phyloP scores from a whole-genome alignment of 2,113 vertebrate genomes.

The Nothoprocta pentlandii region DNA sequence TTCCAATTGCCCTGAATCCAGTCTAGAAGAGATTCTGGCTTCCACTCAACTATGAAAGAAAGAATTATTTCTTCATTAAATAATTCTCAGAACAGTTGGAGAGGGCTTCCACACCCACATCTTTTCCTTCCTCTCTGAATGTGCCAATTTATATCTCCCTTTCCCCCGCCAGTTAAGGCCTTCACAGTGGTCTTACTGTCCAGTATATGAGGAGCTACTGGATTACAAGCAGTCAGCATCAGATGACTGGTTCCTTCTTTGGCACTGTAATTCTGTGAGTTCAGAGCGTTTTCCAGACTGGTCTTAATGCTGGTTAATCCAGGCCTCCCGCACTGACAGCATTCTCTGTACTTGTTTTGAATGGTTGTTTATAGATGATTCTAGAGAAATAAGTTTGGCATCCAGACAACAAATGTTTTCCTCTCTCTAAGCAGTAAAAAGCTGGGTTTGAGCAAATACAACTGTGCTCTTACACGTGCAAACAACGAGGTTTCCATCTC shows the following conservation, averaged over 20 bases:
- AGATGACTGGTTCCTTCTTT: background rate
- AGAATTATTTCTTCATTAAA: constrained; percentile 47
- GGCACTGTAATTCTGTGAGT: background rate
- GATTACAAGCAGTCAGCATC: background rate
- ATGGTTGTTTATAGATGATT: constrained; percentile 24
- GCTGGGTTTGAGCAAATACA: constrained; percentile 33
- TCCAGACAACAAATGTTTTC: background rate
- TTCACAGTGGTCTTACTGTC: constrained; percentile 38
- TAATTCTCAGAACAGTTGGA: constrained; percentile 56
- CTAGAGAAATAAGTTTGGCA: constrained; percentile 29
- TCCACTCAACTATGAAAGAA: constrained; percentile 52
- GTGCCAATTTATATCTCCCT: constrained; percentile 34
- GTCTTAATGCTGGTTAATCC: background rate
- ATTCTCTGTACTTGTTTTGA: constrained; percentile 5
- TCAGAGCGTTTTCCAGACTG: background rate
- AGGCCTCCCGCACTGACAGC: background rate
- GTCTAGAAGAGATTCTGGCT: constrained; percentile 42
- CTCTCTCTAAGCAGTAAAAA: background rate
- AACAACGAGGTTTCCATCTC: background rate
- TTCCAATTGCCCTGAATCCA: constrained; percentile 35
- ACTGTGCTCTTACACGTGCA: constrained; percentile 2
- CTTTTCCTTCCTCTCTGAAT: constrained; percentile 58
- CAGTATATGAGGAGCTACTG: background rate
- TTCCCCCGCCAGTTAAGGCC: background rate
- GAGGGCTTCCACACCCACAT: constrained; percentile 62